A percentile compares a stretch with the other conserved stretches of the same genome.
These are phyloP conservation scores for Xiphias gladius DNA, from an alignment of 2,113 vertebrate genomes.

Conservation along the genomic window DNA sequence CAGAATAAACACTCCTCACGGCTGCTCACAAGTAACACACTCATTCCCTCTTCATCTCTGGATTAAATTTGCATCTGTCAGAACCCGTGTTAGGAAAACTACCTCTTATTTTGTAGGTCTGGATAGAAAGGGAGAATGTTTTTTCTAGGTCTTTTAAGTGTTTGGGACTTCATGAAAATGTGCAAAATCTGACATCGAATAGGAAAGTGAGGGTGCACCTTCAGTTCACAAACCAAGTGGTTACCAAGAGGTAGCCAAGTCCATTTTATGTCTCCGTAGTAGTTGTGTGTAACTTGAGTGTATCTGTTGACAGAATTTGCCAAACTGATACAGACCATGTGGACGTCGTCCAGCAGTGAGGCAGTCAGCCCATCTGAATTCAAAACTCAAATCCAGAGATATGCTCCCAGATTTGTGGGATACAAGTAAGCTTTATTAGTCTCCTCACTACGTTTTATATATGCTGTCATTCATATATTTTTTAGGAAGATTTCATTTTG, in stretches of 20 bases:
- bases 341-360: constrained; percentile 92
- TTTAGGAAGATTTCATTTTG: neutral
- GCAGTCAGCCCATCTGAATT: constrained; percentile 96
- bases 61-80: neutral
- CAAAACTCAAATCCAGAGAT: constrained; percentile 99
- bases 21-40: neutral
- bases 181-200: neutral
- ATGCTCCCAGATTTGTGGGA: constrained; percentile 95
- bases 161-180: neutral
- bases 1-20: constrained; percentile 12
- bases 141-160: neutral
- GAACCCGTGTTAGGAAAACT: neutral
- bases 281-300: constrained; percentile 16
- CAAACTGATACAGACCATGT: constrained; percentile 95
- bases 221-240: neutral
- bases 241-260: neutral
- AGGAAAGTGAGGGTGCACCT: neutral
- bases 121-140: neutral
- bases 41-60: neutral
- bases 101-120: neutral
- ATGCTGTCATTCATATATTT: neutral
- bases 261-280: neutral
- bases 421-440: constrained; percentile 90
- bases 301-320: constrained; percentile 89
- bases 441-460: neutral